Percentiles rank a stretch among this genome's conserved stretches.
phyloP scores from a whole-genome alignment of 2,113 vertebrate species.

The Mesoclemmys tuberculata region DNA sequence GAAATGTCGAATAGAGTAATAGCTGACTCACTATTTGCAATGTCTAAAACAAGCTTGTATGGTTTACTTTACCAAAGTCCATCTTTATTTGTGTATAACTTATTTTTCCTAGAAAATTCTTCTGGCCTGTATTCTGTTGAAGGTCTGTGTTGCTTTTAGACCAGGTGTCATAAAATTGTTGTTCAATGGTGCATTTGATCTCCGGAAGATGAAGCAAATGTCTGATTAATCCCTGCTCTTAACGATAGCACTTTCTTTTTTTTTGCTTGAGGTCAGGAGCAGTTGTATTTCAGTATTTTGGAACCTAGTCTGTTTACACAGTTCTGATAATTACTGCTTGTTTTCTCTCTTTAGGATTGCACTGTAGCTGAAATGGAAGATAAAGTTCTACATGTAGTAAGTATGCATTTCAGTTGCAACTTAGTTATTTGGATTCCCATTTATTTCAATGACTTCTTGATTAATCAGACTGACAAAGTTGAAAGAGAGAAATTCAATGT shows the following conservation, averaged over 20 bases:
- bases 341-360: conserved; percentile 86
- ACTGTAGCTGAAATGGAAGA: conserved; percentile 96
- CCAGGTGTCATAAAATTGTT: conserved; percentile 35
- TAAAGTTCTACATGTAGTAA: conserved; percentile 95
- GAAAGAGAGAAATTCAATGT: background rate
- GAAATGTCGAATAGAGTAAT: conserved; percentile 22
- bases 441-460: fast-evolving
- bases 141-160: conserved; percentile 38
- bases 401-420: conserved; percentile 71
- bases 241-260: conserved; percentile 18
- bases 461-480: background rate
- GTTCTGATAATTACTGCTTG: background rate
- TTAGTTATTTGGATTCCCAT: background rate
- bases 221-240: conserved; percentile 44
- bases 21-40: background rate
- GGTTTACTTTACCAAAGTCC: conserved; percentile 11
- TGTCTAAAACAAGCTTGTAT: conserved; percentile 37
- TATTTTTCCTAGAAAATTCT: background rate
- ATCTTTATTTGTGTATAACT: background rate
- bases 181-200: conserved; percentile 41
- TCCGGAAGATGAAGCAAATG: conserved; percentile 32
- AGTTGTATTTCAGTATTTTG: background rate
- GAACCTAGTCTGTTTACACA: background rate
- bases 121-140: background rate
- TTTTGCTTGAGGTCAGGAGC: background rate